Percentiles rank a stretch among this genome's conserved stretches.
These are phyloP conservation scores for Phenganax marumi DNA, from an alignment of 92 coral and sea anemone genomes.

Conservation along the genomic window DNA sequence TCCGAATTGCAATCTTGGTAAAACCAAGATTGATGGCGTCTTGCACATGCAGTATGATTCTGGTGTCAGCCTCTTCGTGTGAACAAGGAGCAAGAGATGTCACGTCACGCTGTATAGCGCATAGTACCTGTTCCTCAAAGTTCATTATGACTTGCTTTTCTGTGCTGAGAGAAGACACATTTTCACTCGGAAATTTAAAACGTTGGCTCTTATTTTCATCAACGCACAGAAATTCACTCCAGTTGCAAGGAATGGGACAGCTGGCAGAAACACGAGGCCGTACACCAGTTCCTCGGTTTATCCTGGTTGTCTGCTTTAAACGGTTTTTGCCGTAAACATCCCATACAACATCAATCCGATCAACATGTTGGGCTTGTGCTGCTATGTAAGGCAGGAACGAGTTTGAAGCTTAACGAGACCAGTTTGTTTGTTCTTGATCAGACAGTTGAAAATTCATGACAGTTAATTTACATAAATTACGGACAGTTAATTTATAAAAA, in stretches of 20 bases:
- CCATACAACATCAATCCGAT: not conserved
- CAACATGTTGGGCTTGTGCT: constrained; percentile 3
- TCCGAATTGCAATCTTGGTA: not conserved
- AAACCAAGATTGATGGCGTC: not conserved
- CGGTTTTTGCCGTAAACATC: not conserved
- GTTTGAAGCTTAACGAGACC: not conserved
- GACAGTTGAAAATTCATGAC: not conserved
- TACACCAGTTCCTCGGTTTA: constrained; percentile 50
- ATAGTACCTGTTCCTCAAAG: constrained; percentile 26
- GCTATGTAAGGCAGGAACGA: not conserved
- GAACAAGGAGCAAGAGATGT: constrained; percentile 3
- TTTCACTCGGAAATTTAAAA: constrained; percentile 47
- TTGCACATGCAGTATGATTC: constrained; percentile 15
- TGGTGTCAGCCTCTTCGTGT: constrained; percentile 8
- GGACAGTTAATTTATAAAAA: too few relatives aligned
- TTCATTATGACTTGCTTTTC: constrained; percentile 45
- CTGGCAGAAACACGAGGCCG: constrained; percentile 50
- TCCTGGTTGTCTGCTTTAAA: not conserved
- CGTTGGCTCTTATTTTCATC: constrained; percentile 55
- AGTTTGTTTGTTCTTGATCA: not conserved
- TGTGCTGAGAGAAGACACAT: constrained; percentile 19
- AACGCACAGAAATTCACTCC: constrained; percentile 46
- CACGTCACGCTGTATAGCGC: not conserved
- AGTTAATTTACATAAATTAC: too few relatives aligned
- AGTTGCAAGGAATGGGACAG: constrained; percentile 53